Base-by-base conservation (phyloP, 2,888 invertebrate species). In the Cantharis flavilabris region DNA sequence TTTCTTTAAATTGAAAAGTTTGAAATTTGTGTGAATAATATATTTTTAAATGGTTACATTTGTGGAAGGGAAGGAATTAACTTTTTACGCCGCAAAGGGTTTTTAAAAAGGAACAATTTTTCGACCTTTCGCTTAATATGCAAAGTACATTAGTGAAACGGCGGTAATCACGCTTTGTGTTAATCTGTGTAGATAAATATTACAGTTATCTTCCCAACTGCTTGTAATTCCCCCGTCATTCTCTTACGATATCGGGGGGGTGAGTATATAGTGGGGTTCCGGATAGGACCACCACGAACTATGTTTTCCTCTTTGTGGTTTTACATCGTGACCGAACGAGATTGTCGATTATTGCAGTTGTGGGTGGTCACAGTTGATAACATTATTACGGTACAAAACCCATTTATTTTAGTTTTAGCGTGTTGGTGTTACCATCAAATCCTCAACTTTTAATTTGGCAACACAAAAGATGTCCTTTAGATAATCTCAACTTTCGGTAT, bases 281-380 rank as follows among this genome's bases (percentile, higher is more conserved):
- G 76, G 76, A 69, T 71, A 67, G 69, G 76, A 76, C 72, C 76
- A 69, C 71, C 72, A 64, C 69, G 76, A 76, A 76, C 76, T 72
- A 63, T 69, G 64, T 76, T 77, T 74, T 71, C 73, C 73, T 74
- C 73, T 30, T 72, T 77, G 77, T 69, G 77, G 77, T 77, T 75
- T 69, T 69, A 67, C 33, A 72, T 77, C 77, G 77, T 77, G 77
- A 77, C 74, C 70, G 69, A 71, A 23, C 69, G 14, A 69, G 72
- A 77, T 77, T 75, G 72, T 63, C 73, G 77, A 71, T 77, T 77
- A 77, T 77, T 71, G 72, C 77, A 71, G 76, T 76, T 76, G 76
- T 76, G 77, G 77, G 77, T 77, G 77, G 77, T 75, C 77, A 75
- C 33, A 75, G 74, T 75, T 72, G 75, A 77, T 77, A 77, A 77